Evolutionary conservation across 2,113 vertebrate genomes (phyloP), one percentile per base, ranked within the genome.

Genomic region (Sialia sialis): DNA sequence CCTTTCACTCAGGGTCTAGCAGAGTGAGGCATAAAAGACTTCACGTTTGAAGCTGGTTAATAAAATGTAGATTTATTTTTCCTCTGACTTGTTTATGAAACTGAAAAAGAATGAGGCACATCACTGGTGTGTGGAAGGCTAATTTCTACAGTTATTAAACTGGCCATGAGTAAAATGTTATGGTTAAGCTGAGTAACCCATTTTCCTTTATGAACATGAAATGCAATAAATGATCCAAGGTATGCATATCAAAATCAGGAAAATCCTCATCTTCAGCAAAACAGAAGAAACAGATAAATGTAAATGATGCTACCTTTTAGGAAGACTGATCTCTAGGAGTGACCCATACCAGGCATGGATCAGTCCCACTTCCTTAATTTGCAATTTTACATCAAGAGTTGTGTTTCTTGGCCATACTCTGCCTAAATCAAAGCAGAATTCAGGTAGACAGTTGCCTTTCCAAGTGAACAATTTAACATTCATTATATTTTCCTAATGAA

Each of bases 41-140:
- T 96, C 56, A 80, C 89, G 97, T 96, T 97, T 96, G 96, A 97
- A 94, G 69, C 95, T 97, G 96, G 89, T 96, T 97, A 97, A 97
- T 98, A 98, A 98, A 97, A 97, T 94, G 91, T 95, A 97, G 59
- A 98, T 97, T 97, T 97, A 94, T 94, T 97, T 94, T 97, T 74
- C 80, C 89, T 97, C 97, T 96, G 92, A 96, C 91, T 97, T 97
- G 80, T 96, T 98, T 95, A 95, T 88, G 96, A 97, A 96, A 95
- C 95, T 97, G 95, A 97, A 97, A 97, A 98, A 97, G 90, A 88
- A 86, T 32, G 52, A 93, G 17, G 18, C 90, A 81, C 60, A 84
- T 95, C 96, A 92, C 81, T 93, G 81, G 84, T 97, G 89, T 97
- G 92, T 95, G 94, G 92, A 94, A 97, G 97, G 87, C 92, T 97